Conservation (phyloP, 1,140 invertebrate species). For the Brevipalpus yothersi region DNA sequence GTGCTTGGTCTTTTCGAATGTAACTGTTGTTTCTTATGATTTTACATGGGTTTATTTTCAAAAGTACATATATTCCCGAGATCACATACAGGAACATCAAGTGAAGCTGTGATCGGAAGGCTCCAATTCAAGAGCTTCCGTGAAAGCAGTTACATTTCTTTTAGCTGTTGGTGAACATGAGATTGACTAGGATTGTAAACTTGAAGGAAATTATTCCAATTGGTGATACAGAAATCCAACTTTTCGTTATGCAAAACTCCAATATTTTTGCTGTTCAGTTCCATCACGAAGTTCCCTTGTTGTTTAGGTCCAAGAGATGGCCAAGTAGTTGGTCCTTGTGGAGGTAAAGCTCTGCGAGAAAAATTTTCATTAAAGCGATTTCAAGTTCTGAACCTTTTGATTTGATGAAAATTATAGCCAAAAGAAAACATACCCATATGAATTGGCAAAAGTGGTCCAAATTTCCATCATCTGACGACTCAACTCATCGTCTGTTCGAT, state of each 20-base stretch:
- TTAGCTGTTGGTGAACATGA: too few species aligned
- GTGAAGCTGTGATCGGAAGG: too few species aligned
- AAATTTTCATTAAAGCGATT: neutral
- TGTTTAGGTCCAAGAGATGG: neutral
- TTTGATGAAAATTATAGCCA: neutral
- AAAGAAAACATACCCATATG: neutral
- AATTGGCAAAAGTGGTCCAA: neutral
- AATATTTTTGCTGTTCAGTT: neutral
- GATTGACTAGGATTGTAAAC: too few species aligned
- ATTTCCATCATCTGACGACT: neutral
- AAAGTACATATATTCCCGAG: too few species aligned
- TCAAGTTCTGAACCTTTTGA: neutral
- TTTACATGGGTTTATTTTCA: too few species aligned
- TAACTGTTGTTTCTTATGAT: too few species aligned
- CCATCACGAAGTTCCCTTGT: neutral
- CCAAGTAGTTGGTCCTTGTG: neutral
- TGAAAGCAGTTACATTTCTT: too few species aligned
- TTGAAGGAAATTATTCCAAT: too few species aligned
- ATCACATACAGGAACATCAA: too few species aligned
- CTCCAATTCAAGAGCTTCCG: too few species aligned
- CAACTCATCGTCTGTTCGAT: neutral
- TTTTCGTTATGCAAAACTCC: neutral
- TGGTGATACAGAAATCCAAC: too few species aligned
- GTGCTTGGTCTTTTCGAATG: too few species aligned
- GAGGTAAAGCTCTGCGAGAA: neutral